A percentile compares a stretch with the other conserved stretches of the same genome.
These are phyloP conservation scores for Drosophila bocqueti DNA, from an alignment of 1,140 invertebrate genomes.

Conservation along the genomic window DNA sequence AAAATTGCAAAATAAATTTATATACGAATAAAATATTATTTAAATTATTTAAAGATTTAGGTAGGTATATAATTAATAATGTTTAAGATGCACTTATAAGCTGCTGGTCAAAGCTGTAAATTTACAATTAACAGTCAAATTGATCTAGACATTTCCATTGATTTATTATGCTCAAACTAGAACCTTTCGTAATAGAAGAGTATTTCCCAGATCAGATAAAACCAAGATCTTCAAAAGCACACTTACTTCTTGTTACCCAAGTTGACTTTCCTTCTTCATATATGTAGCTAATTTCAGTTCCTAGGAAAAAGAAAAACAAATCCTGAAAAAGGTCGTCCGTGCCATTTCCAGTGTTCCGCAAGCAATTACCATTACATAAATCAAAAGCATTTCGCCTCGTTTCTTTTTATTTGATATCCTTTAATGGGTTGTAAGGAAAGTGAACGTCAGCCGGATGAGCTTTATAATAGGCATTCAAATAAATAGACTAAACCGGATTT, in stretches of 20 bases:
- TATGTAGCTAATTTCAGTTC: too few relatives aligned
- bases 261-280: not conserved
- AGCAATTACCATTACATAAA: constrained; percentile 72
- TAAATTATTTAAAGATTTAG: not conserved
- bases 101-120: not conserved
- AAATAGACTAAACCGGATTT: constrained; percentile 80
- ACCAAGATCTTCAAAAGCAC: not conserved
- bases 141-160: too few relatives aligned
- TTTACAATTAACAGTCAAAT: too few relatives aligned
- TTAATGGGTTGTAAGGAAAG: constrained; percentile 27
- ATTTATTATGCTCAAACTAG: too few relatives aligned
- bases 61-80: not conserved
- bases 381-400: constrained; percentile 50
- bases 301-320: not conserved
- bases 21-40: too few relatives aligned
- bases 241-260: not conserved
- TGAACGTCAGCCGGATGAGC: constrained; percentile 65
- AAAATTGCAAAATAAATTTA: too few relatives aligned
- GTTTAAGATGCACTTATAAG: not conserved
- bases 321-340: not conserved
- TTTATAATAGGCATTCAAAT: constrained; percentile 81
- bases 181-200: too few relatives aligned
- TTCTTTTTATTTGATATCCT: constrained; percentile 35
- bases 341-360: constrained; percentile 5
- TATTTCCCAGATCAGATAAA: not conserved